Evolutionary conservation across 1,140 invertebrate genomes (phyloP).

Genomic region (Solenopsis fugax): DNA sequence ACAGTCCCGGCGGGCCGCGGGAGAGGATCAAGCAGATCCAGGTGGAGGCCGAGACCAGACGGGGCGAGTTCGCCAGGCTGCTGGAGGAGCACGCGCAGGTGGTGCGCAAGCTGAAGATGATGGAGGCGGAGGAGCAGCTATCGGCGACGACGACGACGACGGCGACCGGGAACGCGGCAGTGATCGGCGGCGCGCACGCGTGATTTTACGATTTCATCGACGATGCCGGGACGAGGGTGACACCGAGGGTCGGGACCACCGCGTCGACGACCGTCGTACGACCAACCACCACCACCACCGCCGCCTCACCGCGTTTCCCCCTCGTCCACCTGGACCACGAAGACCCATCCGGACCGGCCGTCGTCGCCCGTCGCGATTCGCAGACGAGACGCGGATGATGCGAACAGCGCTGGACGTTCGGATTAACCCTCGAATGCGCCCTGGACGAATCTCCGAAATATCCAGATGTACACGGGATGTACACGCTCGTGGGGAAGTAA

Average conservation of each 20-base stretch:
- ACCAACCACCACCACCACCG: slow-evolving; percentile 20
- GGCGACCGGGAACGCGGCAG: slow-evolving; percentile 67
- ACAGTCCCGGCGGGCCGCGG: slow-evolving; percentile 77
- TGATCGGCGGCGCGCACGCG: slow-evolving; percentile 77
- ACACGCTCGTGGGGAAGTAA: not conserved
- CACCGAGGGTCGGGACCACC: slow-evolving; percentile 71
- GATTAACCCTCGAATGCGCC: slow-evolving; percentile 1
- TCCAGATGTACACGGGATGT: too few species aligned
- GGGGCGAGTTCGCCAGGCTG: slow-evolving; percentile 85
- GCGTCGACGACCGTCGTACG: slow-evolving; percentile 29
- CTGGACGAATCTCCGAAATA: not conserved
- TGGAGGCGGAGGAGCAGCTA: slow-evolving; percentile 82
- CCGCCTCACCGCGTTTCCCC: slow-evolving; percentile 39
- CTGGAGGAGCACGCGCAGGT: slow-evolving; percentile 87
- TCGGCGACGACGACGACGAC: slow-evolving; percentile 62
- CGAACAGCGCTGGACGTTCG: not conserved
- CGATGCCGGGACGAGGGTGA: slow-evolving; percentile 25
- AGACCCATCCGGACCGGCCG: slow-evolving; percentile 7
- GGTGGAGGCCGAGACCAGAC: slow-evolving; percentile 85
- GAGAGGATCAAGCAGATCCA: slow-evolving; percentile 82
- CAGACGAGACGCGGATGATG: slow-evolving; percentile 31
- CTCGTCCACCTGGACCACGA: slow-evolving; percentile 30
- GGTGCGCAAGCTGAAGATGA: slow-evolving; percentile 83
- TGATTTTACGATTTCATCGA: slow-evolving; percentile 70
- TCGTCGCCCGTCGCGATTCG: not conserved